These are phyloP conservation scores for Aldrovandia affinis DNA, from an alignment of 2,797 vertebrate species.

Conservation along the genomic window DNA sequence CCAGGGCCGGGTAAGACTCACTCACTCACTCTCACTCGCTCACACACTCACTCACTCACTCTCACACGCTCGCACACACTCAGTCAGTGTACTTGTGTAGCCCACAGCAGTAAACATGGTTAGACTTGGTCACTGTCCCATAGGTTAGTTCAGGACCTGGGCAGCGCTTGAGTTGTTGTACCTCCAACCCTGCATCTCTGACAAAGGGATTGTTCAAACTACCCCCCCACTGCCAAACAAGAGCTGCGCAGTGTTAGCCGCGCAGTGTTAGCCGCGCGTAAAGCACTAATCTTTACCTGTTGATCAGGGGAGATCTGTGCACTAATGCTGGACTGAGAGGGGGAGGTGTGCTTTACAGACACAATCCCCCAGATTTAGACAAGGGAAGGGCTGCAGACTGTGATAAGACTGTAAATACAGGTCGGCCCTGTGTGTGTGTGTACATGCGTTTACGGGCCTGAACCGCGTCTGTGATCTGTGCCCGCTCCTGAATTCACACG, in stretches of 20 bases:
- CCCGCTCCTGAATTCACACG: neutral
- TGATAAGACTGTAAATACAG: neutral
- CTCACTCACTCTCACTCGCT: neutral
- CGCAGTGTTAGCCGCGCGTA: neutral
- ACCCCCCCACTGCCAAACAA: no score
- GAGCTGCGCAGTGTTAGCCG: neutral
- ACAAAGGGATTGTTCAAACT: no score
- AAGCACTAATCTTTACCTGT: no score
- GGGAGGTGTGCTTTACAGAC: neutral
- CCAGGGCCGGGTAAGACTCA: constrained; percentile 82
- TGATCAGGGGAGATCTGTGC: neutral
- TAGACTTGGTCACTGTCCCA: no score
- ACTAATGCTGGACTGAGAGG: neutral
- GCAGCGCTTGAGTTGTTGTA: no score
- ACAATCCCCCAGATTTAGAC: neutral
- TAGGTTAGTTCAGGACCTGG: no score
- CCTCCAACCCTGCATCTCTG: no score
- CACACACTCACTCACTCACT: neutral
- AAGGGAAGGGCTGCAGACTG: neutral
- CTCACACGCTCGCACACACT: neutral
- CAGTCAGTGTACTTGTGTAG: neutral
- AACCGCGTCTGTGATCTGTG: neutral
- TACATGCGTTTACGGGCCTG: neutral
- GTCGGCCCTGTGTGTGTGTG: neutral
- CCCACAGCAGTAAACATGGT: no score